Base-by-base conservation (phyloP, 2,888 invertebrate species). In the Euplexia lucipara region DNA sequence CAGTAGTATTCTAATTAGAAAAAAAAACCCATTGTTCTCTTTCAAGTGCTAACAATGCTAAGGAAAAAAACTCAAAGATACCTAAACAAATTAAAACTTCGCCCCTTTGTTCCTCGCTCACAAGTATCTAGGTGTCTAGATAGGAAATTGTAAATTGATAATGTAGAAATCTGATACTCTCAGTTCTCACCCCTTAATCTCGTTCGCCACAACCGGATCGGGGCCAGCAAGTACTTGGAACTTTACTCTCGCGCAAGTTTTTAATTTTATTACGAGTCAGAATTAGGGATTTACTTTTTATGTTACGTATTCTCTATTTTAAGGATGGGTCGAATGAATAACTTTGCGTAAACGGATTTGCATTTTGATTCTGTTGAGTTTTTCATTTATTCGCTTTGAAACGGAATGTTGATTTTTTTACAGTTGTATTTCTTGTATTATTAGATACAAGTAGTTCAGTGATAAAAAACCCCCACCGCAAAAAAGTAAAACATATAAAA, bases 221-320 rank as follows among this genome's bases (percentile, higher is more conserved):
- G 62, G 59, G 70, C 77, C 78, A 78, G 78, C 81, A 86, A 86
- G 71, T 64, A 75, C 79, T 79, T 78, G 78, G 82, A 87, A 86
- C 86, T 86, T 84, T 83, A 82, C 81, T 16, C 81, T 72, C 67
- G 79, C 72, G 78, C 83, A 89, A 91, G 88, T 89, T 91, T 90
- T 90, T 75, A 90, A 91, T 90, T 91, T 89, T 82, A 89, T 92
- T 91, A 84, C 83, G 75, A 84, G 83, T 83, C 82, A 79, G 84
- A 83, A 87, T 86, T 86, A 88, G 85, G 79, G 79, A 78, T 81
- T 81, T 80, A 83, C 84, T 86, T 86, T 86, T 64, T 63, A 62
- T 62, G 47, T 82, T 83, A 82, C 83, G 78, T 82, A 83, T 85
- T 87, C 82, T 84, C 83, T 84, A 48, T 85, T 84, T 85, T 84